Percentiles rank a stretch among this genome's conserved stretches.
These are phyloP conservation scores for Odontamblyopus lacepedii DNA, from an alignment of 2,797 vertebrate genomes.

Conservation along the genomic window DNA sequence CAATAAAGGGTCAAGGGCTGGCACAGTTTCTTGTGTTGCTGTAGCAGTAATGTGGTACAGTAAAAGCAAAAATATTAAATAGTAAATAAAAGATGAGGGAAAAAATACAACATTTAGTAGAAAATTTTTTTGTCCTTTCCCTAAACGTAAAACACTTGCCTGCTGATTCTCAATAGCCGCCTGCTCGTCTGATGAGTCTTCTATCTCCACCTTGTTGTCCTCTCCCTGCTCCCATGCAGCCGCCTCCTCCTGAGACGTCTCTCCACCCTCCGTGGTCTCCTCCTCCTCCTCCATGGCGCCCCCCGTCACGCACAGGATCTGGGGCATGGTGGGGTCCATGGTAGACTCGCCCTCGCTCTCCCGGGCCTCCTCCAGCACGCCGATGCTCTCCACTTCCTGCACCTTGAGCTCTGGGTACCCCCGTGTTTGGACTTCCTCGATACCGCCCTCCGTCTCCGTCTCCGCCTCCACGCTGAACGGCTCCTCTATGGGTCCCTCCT, in stretches of 20 bases:
- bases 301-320: constrained; percentile 73
- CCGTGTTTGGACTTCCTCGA: constrained; percentile 72
- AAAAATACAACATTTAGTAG: too few relatives aligned
- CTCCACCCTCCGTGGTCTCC: constrained; percentile 19
- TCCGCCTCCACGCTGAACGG: constrained; percentile 56
- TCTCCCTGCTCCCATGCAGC: constrained; percentile 25
- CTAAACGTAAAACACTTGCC: constrained; percentile 26
- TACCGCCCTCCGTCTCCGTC: constrained; percentile 60
- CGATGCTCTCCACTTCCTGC: constrained; percentile 78
- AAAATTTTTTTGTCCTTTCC: neutral
- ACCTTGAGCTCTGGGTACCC: constrained; percentile 69
- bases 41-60: too few relatives aligned
- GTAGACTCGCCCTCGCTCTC: constrained; percentile 39
- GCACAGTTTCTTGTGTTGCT: too few relatives aligned
- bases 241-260: constrained; percentile 10
- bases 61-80: too few relatives aligned
- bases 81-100: too few relatives aligned
- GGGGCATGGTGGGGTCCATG: constrained; percentile 66
- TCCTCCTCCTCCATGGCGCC: constrained; percentile 58
- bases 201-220: constrained; percentile 29
- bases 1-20: too few relatives aligned
- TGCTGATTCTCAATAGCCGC: constrained; percentile 25
- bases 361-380: constrained; percentile 74
- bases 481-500: constrained; percentile 50
- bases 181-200: constrained; percentile 28